phyloP scores from a whole-genome alignment of 1,140 invertebrate species.

The Lasaia peninsularis region DNA sequence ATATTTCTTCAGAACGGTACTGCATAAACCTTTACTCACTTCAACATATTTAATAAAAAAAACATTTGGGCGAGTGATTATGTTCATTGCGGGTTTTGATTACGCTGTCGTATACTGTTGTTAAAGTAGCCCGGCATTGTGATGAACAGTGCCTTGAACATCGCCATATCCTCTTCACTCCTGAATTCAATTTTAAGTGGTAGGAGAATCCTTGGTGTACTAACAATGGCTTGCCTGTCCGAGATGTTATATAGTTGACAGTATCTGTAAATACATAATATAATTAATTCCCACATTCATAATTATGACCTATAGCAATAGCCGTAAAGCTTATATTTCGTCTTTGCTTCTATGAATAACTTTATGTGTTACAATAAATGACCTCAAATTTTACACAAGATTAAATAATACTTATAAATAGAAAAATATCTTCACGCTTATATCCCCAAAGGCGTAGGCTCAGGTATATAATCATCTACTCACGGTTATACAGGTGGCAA shows the following conservation, averaged over 20 bases:
- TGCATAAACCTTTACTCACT: too few species aligned
- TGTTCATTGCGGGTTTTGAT: conserved; percentile 27
- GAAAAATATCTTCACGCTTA: too few species aligned
- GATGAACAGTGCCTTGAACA: conserved; percentile 32
- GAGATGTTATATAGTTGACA: conserved; percentile 28
- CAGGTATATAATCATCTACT: too few species aligned
- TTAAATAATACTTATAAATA: too few species aligned
- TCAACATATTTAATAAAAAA: background rate
- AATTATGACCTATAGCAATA: background rate
- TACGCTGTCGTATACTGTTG: conserved; percentile 24
- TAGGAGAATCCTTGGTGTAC: conserved; percentile 31
- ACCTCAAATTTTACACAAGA: too few species aligned
- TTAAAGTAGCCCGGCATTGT: conserved; percentile 30
- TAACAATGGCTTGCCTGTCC: conserved; percentile 32
- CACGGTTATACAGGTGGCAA: too few species aligned
- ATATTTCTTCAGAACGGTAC: too few species aligned
- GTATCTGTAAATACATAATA: background rate
- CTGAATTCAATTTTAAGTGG: conserved; percentile 27
- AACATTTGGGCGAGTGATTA: conserved; percentile 25
- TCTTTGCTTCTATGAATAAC: too few species aligned
- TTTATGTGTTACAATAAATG: too few species aligned
- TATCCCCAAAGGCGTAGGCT: too few species aligned
- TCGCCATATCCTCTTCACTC: conserved; percentile 27
- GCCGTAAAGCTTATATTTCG: too few species aligned
- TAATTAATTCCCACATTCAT: conserved; percentile 5